Conservation (phyloP, 2,888 invertebrate genomes). For the Parelbella ahira region DNA sequence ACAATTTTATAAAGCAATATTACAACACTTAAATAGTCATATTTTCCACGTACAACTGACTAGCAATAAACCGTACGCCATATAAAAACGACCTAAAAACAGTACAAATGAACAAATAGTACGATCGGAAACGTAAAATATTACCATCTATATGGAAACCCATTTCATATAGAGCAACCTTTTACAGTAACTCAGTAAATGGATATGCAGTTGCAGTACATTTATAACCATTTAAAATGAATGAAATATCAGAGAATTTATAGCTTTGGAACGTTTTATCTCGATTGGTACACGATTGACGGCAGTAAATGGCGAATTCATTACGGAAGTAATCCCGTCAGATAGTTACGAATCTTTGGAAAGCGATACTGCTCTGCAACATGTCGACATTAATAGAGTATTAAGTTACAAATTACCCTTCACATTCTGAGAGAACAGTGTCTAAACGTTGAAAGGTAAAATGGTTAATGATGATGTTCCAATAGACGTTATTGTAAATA, state of each 20-base stretch:
- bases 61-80: too few species aligned
- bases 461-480: too few species aligned
- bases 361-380: too few species aligned
- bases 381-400: too few species aligned
- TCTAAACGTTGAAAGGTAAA: too few species aligned
- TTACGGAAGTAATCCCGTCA: not conserved
- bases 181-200: slow-evolving; percentile 5
- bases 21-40: too few species aligned
- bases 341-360: not conserved
- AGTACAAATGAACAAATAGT: not conserved
- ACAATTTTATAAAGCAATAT: too few species aligned
- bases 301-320: slow-evolving; percentile 9
- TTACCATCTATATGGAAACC: slow-evolving; percentile 6
- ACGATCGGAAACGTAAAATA: not conserved
- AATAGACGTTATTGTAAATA: too few species aligned
- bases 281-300: slow-evolving; percentile 8
- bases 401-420: too few species aligned
- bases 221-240: slow-evolving; percentile 9
- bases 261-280: slow-evolving; percentile 3
- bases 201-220: not conserved
- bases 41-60: too few species aligned
- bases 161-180: slow-evolving; percentile 10
- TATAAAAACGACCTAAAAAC: too few species aligned
- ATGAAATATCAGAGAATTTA: slow-evolving; percentile 19
- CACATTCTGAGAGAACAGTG: too few species aligned